A percentile compares a stretch with the other conserved stretches of the same genome.
Conservation (phyloP, 2,797 vertebrate genomes). For the Enteromius viviparus region DNA sequence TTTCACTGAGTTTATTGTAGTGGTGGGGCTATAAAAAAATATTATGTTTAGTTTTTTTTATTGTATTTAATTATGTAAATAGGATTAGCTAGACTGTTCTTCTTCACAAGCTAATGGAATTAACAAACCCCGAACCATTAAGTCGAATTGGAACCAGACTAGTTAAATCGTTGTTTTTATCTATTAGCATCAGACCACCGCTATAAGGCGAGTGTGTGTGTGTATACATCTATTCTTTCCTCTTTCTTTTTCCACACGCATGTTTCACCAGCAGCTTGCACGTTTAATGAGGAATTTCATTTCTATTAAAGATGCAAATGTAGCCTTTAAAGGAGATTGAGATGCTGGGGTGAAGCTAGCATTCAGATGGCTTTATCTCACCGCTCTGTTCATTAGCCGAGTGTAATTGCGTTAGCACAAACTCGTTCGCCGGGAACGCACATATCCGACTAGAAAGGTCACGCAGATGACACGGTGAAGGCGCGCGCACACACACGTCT, state of each 20-base stretch:
- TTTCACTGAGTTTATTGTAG: neutral
- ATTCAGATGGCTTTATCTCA: conserved; percentile 64
- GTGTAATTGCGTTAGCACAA: conserved; percentile 82
- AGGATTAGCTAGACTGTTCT: conserved; percentile 1
- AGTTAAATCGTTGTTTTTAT: neutral
- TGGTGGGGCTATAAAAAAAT: neutral
- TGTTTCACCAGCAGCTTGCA: conserved; percentile 70
- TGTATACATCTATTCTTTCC: conserved; percentile 56
- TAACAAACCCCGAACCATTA: neutral
- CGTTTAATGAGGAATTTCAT: conserved; percentile 79
- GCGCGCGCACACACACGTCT: conserved; percentile 15
- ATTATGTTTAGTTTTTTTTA: conserved; percentile 1
- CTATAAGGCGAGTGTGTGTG: conserved; percentile 54
- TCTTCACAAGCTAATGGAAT: neutral
- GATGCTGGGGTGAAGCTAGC: conserved; percentile 66
- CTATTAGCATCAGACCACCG: neutral
- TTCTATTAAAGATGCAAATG: conserved; percentile 84
- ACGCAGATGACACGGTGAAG: conserved; percentile 73
- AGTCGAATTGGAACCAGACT: neutral
- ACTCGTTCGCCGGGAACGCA: conserved; percentile 68
- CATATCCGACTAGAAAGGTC: conserved; percentile 79
- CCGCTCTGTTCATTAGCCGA: conserved; percentile 78
- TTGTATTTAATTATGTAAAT: conserved; percentile 7
- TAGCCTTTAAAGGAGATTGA: conserved; percentile 80
- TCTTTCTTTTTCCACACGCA: conserved; percentile 57